phyloP scores from a whole-genome alignment of 2,888 invertebrate species.

The Erebia ligea region DNA sequence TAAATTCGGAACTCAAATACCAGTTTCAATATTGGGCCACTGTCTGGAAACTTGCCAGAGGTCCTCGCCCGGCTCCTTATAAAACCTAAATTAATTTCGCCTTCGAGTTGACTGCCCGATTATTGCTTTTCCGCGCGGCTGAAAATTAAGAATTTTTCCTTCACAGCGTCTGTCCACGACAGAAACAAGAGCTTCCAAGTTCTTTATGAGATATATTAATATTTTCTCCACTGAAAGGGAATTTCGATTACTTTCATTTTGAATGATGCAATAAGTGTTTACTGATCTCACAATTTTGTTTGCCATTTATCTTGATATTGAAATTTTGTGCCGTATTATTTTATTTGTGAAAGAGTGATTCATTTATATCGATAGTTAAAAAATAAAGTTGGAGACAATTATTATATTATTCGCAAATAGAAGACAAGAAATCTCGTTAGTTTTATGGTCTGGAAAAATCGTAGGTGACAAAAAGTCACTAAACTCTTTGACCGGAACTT shows the following conservation, averaged over 20 bases:
- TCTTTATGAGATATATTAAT: conserved; percentile 62
- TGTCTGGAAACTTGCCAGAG: conserved; percentile 56
- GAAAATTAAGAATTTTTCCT: conserved; percentile 64
- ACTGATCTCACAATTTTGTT: conserved; percentile 31
- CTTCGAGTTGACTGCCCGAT: conserved; percentile 50
- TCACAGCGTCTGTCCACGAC: conserved; percentile 61
- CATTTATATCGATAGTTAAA: no score
- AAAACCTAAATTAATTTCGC: conserved; percentile 61
- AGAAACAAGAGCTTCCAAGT: conserved; percentile 51
- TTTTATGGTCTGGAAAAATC: no score
- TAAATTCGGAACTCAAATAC: conserved; percentile 40
- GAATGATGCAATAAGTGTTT: conserved; percentile 32
- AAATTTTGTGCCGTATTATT: conserved; percentile 4
- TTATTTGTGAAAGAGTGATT: conserved; percentile 6
- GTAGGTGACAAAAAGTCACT: no score
- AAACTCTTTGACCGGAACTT: no score
- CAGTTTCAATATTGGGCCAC: conserved; percentile 38
- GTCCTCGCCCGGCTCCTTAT: conserved; percentile 43
- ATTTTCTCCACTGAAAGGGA: conserved; percentile 62
- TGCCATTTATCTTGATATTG: conserved; percentile 16
- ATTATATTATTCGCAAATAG: no score
- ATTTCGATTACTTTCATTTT: conserved; percentile 62
- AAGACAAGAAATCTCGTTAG: no score
- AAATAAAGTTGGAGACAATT: no score
- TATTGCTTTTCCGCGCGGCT: conserved; percentile 56